Evolutionary conservation across 2,113 vertebrate genomes (phyloP).

Genomic region (Taxidea taxus): DNA sequence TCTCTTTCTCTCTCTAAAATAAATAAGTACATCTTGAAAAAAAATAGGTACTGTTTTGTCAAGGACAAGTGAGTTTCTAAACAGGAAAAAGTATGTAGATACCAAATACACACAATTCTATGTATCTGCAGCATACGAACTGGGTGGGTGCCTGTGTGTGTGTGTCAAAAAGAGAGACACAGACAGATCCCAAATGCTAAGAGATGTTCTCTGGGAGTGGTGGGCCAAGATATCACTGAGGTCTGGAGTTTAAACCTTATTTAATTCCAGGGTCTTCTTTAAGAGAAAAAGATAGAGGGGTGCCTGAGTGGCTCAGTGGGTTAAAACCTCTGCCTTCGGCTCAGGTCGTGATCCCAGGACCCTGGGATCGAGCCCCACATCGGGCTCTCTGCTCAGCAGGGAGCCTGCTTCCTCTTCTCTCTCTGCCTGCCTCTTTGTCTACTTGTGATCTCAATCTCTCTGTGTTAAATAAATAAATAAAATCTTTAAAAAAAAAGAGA

Average conservation of each 20-base stretch:
- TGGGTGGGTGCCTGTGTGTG: neutral
- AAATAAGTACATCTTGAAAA: neutral
- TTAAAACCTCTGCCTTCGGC: no score
- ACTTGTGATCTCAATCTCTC: no score
- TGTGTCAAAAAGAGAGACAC: neutral
- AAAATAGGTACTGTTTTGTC: neutral
- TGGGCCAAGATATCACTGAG: neutral
- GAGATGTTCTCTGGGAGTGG: neutral
- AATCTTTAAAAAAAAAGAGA: no score
- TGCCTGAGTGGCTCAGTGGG: no score
- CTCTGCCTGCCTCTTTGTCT: no score
- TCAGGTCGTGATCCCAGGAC: no score
- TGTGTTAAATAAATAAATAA: no score
- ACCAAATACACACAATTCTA: rapidly evolving
- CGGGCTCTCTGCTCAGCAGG: no score
- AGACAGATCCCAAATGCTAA: neutral
- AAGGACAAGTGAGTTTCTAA: neutral
- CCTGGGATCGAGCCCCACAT: no score
- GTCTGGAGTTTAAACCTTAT: neutral
- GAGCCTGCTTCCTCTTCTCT: no score
- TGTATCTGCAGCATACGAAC: neutral
- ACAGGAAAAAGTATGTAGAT: neutral
- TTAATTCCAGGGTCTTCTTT: neutral
- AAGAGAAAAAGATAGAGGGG: neutral
- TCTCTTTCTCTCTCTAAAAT: neutral